Evolutionary conservation across 2,113 vertebrate species (phyloP).

Genomic region (Pantherophis guttatus): DNA sequence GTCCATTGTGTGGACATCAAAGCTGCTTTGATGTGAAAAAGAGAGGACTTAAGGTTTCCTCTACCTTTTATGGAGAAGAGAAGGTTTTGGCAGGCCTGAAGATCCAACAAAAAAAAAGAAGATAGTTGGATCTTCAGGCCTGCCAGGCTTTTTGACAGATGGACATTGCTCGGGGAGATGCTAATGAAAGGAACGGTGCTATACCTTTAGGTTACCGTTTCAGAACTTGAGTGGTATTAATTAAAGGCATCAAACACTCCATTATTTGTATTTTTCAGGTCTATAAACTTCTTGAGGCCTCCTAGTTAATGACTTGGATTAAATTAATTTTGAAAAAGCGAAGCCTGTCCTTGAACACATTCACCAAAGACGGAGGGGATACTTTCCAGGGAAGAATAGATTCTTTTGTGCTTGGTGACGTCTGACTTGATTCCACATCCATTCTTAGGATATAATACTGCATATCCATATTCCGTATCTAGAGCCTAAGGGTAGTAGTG

Average conservation of each 20-base stretch:
- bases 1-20: not conserved
- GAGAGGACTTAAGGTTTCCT: not conserved
- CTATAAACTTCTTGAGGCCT: conserved; percentile 64
- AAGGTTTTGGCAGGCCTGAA: not conserved
- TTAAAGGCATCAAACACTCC: conserved; percentile 55
- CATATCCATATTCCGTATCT: not conserved
- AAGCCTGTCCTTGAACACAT: conserved; percentile 56
- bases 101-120: too few species aligned
- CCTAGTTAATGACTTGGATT: conserved; percentile 65
- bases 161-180: conserved; percentile 40
- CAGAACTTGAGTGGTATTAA: conserved; percentile 60
- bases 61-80: not conserved
- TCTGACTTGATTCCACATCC: not conserved
- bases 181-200: conserved; percentile 49
- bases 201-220: conserved; percentile 53
- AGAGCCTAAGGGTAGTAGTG: not conserved
- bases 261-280: conserved; percentile 66
- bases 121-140: too few species aligned
- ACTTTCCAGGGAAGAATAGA: conserved; percentile 21
- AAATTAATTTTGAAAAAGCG: conserved; percentile 62
- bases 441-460: not conserved
- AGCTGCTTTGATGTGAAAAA: not conserved
- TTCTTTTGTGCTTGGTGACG: not conserved
- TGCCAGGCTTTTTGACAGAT: conserved; percentile 23
- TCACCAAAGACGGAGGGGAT: conserved; percentile 44